These are phyloP conservation scores for Morpho helenor DNA, from an alignment of 2,888 invertebrate genomes.

Conservation along the genomic window DNA sequence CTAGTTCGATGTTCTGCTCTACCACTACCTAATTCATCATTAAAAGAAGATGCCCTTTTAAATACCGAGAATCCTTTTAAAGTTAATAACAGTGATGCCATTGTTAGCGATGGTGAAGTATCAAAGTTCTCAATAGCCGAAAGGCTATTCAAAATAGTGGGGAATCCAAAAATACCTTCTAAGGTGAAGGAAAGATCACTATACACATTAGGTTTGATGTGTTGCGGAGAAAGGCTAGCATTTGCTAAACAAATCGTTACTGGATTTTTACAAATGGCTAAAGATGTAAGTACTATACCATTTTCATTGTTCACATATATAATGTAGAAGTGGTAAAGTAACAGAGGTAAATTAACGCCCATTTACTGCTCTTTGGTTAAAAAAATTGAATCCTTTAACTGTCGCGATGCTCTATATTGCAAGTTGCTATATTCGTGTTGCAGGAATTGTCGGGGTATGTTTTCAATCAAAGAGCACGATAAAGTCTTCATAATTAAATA, in stretches of 20 bases:
- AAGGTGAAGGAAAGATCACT: conserved; percentile 89
- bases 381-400: too few species aligned
- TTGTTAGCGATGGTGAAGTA: conserved; percentile 45
- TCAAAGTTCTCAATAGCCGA: conserved; percentile 86
- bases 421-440: too few species aligned
- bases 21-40: conserved; percentile 78
- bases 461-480: too few species aligned
- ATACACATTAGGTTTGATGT: conserved; percentile 87
- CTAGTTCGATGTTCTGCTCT: conserved; percentile 84
- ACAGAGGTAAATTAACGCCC: too few species aligned
- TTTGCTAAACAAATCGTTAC: conserved; percentile 85
- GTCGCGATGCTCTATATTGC: too few species aligned
- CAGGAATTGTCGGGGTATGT: too few species aligned
- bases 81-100: conserved; percentile 37
- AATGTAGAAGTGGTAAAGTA: too few species aligned
- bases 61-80: conserved; percentile 59
- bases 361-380: too few species aligned
- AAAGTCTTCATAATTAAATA: too few species aligned
- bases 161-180: conserved; percentile 83
- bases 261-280: conserved; percentile 87
- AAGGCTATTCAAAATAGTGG: conserved; percentile 84
- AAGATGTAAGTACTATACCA: conserved; percentile 79
- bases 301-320: too few species aligned
- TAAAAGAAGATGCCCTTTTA: conserved; percentile 55
- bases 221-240: conserved; percentile 89